These are phyloP conservation scores for Phortica variegata DNA, from an alignment of 1,140 invertebrate species.

Conservation along the genomic window DNA sequence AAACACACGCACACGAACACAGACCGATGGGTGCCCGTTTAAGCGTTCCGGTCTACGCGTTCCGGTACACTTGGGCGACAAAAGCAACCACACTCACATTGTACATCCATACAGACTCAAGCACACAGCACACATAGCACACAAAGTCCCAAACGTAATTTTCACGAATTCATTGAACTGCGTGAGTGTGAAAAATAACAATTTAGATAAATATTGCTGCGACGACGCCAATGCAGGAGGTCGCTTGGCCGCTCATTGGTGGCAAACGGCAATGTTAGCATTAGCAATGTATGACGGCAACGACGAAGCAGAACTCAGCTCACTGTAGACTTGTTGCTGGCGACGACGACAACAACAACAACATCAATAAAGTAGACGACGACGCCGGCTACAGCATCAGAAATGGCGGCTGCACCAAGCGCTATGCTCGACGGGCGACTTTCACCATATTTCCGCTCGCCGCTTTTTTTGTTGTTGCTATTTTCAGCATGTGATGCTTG, in stretches of 20 bases:
- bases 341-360: conserved; percentile 26
- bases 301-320: too few species aligned
- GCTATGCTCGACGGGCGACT: too few species aligned
- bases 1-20: too few species aligned
- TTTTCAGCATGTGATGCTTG: not conserved
- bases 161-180: conserved; percentile 57
- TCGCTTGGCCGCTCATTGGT: too few species aligned
- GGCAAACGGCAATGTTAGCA: too few species aligned
- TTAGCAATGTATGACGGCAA: too few species aligned
- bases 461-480: not conserved
- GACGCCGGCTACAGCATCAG: conserved; percentile 25
- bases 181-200: conserved; percentile 58
- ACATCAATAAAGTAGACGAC: too few species aligned
- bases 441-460: too few species aligned
- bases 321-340: too few species aligned
- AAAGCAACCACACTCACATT: too few species aligned
- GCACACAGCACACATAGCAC: too few species aligned
- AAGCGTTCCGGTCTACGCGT: conserved; percentile 1
- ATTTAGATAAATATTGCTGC: conserved; percentile 56
- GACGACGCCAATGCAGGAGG: conserved; percentile 7
- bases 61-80: not conserved
- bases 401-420: conserved; percentile 24
- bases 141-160: conserved; percentile 57
- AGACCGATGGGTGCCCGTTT: conserved; percentile 6
- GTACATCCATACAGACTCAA: too few species aligned